These are phyloP conservation scores for Brachymystax lenok DNA, from an alignment of 2,797 vertebrate genomes.

Conservation along the genomic window DNA sequence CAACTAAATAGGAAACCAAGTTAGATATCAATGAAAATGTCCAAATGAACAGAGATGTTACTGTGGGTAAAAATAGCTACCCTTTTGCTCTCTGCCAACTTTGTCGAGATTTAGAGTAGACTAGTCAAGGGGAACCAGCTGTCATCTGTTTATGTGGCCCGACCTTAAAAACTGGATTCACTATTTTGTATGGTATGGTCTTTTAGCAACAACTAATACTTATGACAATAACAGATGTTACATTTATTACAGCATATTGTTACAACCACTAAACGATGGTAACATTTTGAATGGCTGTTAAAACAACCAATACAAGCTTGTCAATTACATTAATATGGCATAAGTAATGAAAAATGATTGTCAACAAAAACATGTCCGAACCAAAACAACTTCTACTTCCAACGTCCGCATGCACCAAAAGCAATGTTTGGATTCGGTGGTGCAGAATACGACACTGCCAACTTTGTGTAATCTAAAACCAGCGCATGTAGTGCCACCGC, in stretches of 20 bases:
- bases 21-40: too few species aligned
- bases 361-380: not conserved
- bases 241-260: too few species aligned
- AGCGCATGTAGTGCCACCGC: constrained; percentile 6
- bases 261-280: not conserved
- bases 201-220: not conserved
- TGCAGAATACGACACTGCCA: constrained; percentile 34
- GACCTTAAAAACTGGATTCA: not conserved
- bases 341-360: not conserved
- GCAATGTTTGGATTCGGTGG: not conserved
- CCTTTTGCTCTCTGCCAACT: not conserved
- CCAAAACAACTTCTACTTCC: not conserved
- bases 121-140: not conserved
- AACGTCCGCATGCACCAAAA: not conserved
- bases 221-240: not conserved
- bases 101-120: not conserved
- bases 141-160: not conserved
- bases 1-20: not conserved
- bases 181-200: not conserved
- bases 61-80: not conserved
- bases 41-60: not conserved
- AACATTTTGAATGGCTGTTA: not conserved
- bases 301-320: not conserved
- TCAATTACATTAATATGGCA: too few species aligned
- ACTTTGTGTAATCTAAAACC: constrained; percentile 20